Evolutionary conservation across 35 echinoderm and acorn worm species (phyloP), one percentile per base, ranked within the genome.

Genomic region (Apostichopus californicus): DNA sequence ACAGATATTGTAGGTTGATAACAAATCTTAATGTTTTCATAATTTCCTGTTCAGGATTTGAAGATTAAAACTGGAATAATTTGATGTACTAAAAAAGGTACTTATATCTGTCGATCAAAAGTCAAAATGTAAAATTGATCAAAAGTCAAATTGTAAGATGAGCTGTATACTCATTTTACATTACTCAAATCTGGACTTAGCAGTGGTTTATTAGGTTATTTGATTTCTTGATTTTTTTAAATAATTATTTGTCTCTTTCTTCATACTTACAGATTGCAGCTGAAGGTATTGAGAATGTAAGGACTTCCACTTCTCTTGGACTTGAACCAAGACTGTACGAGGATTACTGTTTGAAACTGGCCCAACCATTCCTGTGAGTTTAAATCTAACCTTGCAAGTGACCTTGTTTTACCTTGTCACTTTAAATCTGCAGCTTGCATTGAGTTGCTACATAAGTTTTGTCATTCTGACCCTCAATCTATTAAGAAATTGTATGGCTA

Each of bases 261-360:
- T 20, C 6, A 18, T 20, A 18, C 7, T 75, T 75, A 7, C 73
- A 95, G 94, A 95, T 95, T 83, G 94, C 94, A 57, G 94, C 94
- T 14, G 96, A 98, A 92, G 87, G 91, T 23, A 95, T 98, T 24
- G 96, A 98, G 57, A 98, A 98, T 25, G 92, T 98, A 14, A 53
- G 96, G 0, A 98, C 96, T 0, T 94, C 95, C 9, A 91, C 93
- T 61, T 95, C 96, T 15, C 89, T 98, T 70, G 90, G 91, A 5
- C 55, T 94, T 5, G 96, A 98, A 78, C 78, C 92, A 21, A 87
- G 88, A 61, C 89, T 98, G 34, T 98, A 95, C 56, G 7, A 93
- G 34, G 79, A 77, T 53, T 98, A 98, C 92, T 94, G 91, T 23
- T 24, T 92, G 3, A 90, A 92, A 26, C 73, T 98, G 0, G 75